phyloP scores from a whole-genome alignment of 2,113 vertebrate genomes.

The Zapus hudsonius region DNA sequence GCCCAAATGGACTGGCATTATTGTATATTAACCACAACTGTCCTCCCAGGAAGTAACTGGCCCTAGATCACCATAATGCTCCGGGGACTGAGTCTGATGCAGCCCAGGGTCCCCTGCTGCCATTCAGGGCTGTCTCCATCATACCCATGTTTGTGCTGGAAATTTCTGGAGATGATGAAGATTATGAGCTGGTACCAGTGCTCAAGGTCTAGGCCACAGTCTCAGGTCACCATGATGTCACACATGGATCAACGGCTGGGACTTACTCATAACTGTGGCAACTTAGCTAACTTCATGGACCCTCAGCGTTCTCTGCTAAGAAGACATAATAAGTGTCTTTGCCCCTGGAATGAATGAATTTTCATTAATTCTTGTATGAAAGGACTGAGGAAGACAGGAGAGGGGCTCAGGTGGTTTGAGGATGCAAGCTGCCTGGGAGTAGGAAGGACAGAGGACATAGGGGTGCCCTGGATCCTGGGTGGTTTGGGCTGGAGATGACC shows the following conservation, averaged over 20 bases:
- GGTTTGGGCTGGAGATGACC: neutral
- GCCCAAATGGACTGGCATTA: neutral
- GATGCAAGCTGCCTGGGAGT: neutral
- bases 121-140: neutral
- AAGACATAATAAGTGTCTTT: neutral
- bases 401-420: neutral
- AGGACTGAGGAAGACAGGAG: neutral
- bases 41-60: neutral
- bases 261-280: neutral
- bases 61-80: neutral
- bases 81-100: neutral
- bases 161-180: neutral
- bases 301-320: neutral
- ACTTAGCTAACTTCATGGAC: neutral
- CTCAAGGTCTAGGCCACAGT: neutral
- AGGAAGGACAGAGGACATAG: neutral
- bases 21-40: neutral
- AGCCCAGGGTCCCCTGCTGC: neutral
- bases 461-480: neutral
- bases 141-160: neutral
- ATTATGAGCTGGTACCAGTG: too few relatives aligned
- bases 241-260: too few relatives aligned
- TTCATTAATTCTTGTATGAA: neutral
- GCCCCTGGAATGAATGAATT: neutral
- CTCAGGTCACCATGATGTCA: neutral